Base-by-base conservation (phyloP, 2,113 vertebrate genomes). In the Rousettus leschenaultii region DNA sequence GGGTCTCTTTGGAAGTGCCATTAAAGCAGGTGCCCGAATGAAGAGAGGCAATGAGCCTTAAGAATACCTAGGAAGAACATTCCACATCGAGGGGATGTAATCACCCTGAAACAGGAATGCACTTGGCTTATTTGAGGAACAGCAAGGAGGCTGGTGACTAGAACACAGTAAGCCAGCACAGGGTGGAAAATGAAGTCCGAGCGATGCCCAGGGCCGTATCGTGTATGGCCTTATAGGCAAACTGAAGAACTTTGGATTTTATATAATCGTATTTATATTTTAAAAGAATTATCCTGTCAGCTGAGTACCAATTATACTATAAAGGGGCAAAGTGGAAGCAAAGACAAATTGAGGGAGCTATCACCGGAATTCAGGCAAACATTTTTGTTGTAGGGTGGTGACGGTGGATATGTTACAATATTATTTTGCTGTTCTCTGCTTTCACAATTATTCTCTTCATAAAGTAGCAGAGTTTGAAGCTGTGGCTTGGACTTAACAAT, bases 401-500 rank as follows among this genome's bases (percentile, higher is more conserved):
- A 10, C 5, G 19, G 26, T 6, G 1, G 59, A 18, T 7, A 11
- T 3, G 1, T 14, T 18, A 22, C 3, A 63, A 33, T 1, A 15
- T 30, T 15, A 4, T 38, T 45, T n/a, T 6, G 40, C 35, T 83
- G 21, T 14, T 66, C 35, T 95, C 18, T 48, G n/a, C 35, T 51
- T 51, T 38, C 26, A 21, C 40, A 74, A 95, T 59, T 71, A 77
- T 97, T 96, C 95, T 5, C 92, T 97, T 97, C 88, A 90, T 96
- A 87, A 98, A 96, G 90, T 38, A 95, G 77, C 30, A 83, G 96
- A 97, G 70, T 65, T 70, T 82, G 94, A 97, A 98, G 70, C 89
- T 97, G 63, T 19, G 93, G 96, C 96, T 98, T 98, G 87, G 94
- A 97, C 95, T 91, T 97, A 95, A 79, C 91, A 96, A 86, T 95